Conservation (phyloP, 2,888 invertebrate species). For the Hirtodrosophila confusa region DNA sequence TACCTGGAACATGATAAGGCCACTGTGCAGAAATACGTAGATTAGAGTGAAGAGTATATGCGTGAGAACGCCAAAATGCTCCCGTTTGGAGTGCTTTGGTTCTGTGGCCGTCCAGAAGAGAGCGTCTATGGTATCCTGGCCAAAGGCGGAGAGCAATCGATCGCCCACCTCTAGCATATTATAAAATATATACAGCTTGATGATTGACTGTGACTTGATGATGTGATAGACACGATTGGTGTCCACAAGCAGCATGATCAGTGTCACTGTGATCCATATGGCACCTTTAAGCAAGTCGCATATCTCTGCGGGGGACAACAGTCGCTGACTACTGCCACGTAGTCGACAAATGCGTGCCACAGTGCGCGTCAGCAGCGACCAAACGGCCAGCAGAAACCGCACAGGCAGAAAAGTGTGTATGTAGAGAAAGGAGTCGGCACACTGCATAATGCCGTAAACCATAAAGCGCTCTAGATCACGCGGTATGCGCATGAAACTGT, state of each 20-base stretch:
- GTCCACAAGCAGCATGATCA: constrained; percentile 94
- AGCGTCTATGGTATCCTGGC: constrained; percentile 99
- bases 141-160: constrained; percentile 96
- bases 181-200: constrained; percentile 99
- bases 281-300: constrained; percentile 98
- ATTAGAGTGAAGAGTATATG: constrained; percentile 95
- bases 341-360: constrained; percentile 90
- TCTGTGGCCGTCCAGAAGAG: constrained; percentile 99
- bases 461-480: constrained; percentile 96
- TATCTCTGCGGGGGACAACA: constrained; percentile 94
- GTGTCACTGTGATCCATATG: constrained; percentile 92
- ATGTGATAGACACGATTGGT: constrained; percentile 99
- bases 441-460: constrained; percentile 96
- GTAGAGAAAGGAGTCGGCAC: constrained; percentile 98
- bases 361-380: constrained; percentile 91
- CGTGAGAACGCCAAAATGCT: constrained; percentile 94
- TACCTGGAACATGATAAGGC: constrained; percentile 96
- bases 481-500: constrained; percentile 98
- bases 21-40: constrained; percentile 96
- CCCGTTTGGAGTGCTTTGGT: constrained; percentile 91
- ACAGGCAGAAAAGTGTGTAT: constrained; percentile 98
- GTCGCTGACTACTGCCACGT: constrained; percentile 85
- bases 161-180: constrained; percentile 99
- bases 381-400: constrained; percentile 93
- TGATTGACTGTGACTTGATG: constrained; percentile 98